Percentiles rank a stretch among this genome's conserved stretches.
These are phyloP conservation scores for Alauda arvensis DNA, from an alignment of 2,797 vertebrate genomes.

Conservation along the genomic window DNA sequence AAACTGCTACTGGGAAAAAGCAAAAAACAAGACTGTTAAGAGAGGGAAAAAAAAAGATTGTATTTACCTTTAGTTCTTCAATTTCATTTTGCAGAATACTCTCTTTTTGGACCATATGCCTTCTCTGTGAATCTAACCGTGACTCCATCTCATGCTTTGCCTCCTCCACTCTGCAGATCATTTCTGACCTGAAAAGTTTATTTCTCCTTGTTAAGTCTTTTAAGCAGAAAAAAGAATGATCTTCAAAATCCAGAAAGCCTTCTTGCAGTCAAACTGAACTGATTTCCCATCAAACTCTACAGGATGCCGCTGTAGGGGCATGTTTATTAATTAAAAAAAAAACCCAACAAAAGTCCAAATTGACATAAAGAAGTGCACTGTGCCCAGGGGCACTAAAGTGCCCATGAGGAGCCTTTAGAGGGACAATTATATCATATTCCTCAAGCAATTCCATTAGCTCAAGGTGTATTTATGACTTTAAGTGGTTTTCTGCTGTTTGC, in stretches of 20 bases:
- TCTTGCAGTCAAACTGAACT: neutral
- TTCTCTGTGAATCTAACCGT: conserved; percentile 87
- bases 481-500: neutral
- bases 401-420: neutral
- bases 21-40: neutral
- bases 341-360: neutral
- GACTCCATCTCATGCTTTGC: conserved; percentile 90
- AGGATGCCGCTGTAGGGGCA: neutral
- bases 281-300: neutral
- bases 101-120: conserved; percentile 92
- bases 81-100: conserved; percentile 85
- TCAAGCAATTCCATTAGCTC: neutral
- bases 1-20: neutral
- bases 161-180: conserved; percentile 87
- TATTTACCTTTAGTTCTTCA: conserved; percentile 86
- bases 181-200: conserved; percentile 77
- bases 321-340: neutral
- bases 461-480: neutral
- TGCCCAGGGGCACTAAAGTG: neutral
- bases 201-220: conserved; percentile 24
- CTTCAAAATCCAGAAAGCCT: neutral
- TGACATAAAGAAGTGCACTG: neutral
- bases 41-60: accelerated
- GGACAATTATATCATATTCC: neutral
- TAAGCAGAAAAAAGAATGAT: neutral